Conservation (phyloP, 2,113 vertebrate species). For the Gila orcuttii region DNA sequence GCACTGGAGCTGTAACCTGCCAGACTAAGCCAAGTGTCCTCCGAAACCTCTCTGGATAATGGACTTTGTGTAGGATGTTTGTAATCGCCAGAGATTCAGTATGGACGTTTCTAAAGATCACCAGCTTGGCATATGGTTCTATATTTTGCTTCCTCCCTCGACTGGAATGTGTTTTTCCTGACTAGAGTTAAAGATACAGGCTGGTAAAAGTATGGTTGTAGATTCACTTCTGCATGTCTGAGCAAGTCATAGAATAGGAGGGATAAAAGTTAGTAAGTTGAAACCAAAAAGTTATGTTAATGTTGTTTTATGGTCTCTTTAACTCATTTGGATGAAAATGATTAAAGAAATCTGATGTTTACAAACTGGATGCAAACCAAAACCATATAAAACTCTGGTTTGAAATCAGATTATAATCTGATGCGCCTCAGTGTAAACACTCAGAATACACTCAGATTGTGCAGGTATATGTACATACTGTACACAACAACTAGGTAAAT, state of each 20-base stretch:
- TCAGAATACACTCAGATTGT: too few relatives aligned
- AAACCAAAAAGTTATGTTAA: not conserved
- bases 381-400: not conserved
- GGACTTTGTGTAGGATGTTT: conserved; percentile 34
- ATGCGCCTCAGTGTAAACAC: not conserved
- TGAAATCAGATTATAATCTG: not conserved
- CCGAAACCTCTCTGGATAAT: conserved; percentile 21
- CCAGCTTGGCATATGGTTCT: conserved; percentile 21
- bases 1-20: not conserved
- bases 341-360: not conserved
- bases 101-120: not conserved
- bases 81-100: not conserved
- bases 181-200: too few relatives aligned
- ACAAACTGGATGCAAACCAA: not conserved
- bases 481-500: too few relatives aligned
- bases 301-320: not conserved
- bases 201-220: too few relatives aligned
- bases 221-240: too few relatives aligned
- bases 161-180: too few relatives aligned
- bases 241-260: not conserved
- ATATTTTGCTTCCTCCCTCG: not conserved
- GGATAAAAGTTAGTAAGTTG: not conserved
- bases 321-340: not conserved
- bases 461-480: too few relatives aligned
- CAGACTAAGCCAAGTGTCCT: conserved; percentile 43